Evolutionary conservation across 2,888 invertebrate species (phyloP), one percentile per base, ranked within the genome.

Genomic region (Pilophorus perplexus): DNA sequence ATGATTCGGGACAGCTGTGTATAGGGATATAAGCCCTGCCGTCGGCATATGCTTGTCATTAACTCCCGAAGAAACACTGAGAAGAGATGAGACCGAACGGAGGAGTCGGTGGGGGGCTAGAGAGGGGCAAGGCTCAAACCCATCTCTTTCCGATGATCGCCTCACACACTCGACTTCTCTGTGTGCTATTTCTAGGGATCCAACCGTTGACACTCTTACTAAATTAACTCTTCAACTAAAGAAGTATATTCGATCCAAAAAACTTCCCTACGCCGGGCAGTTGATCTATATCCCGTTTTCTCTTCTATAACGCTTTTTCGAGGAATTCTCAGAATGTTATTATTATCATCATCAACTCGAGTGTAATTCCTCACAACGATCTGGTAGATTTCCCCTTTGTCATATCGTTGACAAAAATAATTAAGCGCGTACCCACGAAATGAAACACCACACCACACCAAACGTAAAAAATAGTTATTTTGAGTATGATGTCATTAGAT

Each of bases 1-100:
- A 69, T 67, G 69, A 69, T 67, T 69, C 55, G 40, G 60, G 64
- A 60, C 69, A 69, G 69, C 69, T 69, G 69, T 67, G 64, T 54
- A 55, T 67, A 50, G 42, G 68, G 68, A 68, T 68, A 67, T 68
- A 64, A 62, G 59, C 57, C 59, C n/a, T 42, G 37, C 16, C 42
- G 59, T 50, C 33, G 67, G 67, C 69, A 69, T 69, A 69, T 69
- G 69, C 69, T 69, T 69, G 69, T 69, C 69, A 69, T 69, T 69
- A 69, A 64, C 55, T 59, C 38, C 59, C 25, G 52, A 60, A 52
- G 55, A 55, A 52, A 64, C 46, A 20, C 44, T 27, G 27, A 20
- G 28, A 25, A n/a, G 60, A 28, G 38, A 46, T 42, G 46, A 64
- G 52, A 67, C 14, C n/a, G 37, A 16, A 55, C 20, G 38, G 16